Percentiles rank a stretch among this genome's conserved stretches.
These are phyloP conservation scores for Plestiodon gilberti DNA, from an alignment of 2,113 vertebrate species.

Conservation along the genomic window DNA sequence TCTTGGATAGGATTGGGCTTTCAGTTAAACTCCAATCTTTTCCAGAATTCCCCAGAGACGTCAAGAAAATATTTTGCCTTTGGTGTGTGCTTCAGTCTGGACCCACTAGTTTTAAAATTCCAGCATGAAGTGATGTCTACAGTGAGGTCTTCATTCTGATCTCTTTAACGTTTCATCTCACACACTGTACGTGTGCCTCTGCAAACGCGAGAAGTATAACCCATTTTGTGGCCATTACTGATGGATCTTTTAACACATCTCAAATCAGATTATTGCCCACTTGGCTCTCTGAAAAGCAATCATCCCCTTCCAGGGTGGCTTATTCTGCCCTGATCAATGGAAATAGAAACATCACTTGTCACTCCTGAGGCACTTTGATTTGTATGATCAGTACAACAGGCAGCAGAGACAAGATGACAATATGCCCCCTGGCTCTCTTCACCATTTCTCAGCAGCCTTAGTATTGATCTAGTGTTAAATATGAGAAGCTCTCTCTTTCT, in stretches of 20 bases:
- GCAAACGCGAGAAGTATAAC: not conserved
- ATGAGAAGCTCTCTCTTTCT: constrained; percentile 50
- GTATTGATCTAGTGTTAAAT: constrained; percentile 70
- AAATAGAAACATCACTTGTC: constrained; percentile 73
- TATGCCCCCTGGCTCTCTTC: constrained; percentile 48
- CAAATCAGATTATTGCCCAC: constrained; percentile 51
- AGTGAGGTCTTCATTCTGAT: not conserved
- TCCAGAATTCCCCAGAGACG: too few species aligned
- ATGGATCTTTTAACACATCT: constrained; percentile 56
- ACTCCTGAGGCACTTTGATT: constrained; percentile 65
- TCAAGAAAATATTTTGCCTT: not conserved
- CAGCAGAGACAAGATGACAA: constrained; percentile 66
- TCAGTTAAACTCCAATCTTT: too few species aligned
- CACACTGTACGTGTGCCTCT: rapidly evolving
- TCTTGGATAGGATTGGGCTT: too few species aligned
- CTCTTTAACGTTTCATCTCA: not conserved
- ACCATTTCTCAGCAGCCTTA: constrained; percentile 50
- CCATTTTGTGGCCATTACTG: constrained; percentile 17
- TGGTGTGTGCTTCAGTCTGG: not conserved
- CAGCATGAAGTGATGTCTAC: too few species aligned
- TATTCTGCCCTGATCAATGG: constrained; percentile 63
- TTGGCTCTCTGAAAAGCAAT: constrained; percentile 61
- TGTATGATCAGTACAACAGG: constrained; percentile 61
- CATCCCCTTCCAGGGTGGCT: constrained; percentile 55
- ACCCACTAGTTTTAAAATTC: not conserved